Conservation (phyloP, 2,797 vertebrate genomes). For the Martes flavigula region DNA sequence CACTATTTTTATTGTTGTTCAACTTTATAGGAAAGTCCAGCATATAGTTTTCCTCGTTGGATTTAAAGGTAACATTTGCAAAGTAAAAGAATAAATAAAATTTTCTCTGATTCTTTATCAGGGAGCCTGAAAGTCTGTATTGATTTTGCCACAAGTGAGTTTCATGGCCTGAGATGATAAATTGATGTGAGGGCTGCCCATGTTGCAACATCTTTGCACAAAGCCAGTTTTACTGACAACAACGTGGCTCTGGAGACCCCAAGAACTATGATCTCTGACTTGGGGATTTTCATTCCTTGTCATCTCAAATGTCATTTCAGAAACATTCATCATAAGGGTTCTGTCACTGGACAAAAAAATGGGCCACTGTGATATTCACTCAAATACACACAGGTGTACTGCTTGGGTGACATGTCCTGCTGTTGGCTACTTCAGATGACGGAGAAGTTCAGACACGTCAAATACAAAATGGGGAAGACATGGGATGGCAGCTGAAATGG, state of each 20-base stretch:
- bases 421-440: slow-evolving; percentile 79
- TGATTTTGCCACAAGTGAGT: slow-evolving; percentile 11
- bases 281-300: slow-evolving; percentile 77
- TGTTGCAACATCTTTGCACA: slow-evolving; percentile 58
- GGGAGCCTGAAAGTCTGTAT: not conserved
- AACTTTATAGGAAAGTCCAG: not conserved
- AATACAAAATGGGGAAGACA: slow-evolving; percentile 51
- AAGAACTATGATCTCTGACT: slow-evolving; percentile 67
- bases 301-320: slow-evolving; percentile 84
- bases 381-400: slow-evolving; percentile 68
- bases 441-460: slow-evolving; percentile 76
- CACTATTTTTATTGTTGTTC: not conserved
- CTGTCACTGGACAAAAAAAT: slow-evolving; percentile 80
- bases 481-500: slow-evolving; percentile 39
- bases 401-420: slow-evolving; percentile 73
- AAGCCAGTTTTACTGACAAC: slow-evolving; percentile 76
- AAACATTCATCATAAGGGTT: slow-evolving; percentile 79
- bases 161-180: slow-evolving; percentile 47
- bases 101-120: not conserved
- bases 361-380: slow-evolving; percentile 57
- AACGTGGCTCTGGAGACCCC: slow-evolving; percentile 68
- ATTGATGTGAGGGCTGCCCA: slow-evolving; percentile 52
- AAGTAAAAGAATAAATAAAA: slow-evolving; percentile 57
- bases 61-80: slow-evolving; percentile 46
- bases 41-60: not conserved